Evolutionary conservation across 1,140 invertebrate species (phyloP).

Genomic region (Arctopsyche grandis): DNA sequence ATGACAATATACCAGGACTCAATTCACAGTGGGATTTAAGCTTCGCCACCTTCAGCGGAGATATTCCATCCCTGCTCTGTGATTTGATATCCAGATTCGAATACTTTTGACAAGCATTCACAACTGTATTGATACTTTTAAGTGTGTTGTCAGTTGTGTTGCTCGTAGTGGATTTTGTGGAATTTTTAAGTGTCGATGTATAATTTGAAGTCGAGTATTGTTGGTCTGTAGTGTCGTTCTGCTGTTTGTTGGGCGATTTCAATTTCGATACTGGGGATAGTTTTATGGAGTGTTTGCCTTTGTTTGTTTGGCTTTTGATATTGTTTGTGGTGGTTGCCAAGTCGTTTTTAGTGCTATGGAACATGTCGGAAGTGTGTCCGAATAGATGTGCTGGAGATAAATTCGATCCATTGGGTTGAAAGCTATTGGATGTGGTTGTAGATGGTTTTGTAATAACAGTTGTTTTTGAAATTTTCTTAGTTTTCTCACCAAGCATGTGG

Average conservation of each 20-base stretch:
- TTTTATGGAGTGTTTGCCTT: background rate
- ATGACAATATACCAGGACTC: constrained; percentile 26
- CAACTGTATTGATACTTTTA: background rate
- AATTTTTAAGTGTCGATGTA: background rate
- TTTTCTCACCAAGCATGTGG: constrained; percentile 46
- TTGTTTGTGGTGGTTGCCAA: constrained; percentile 22
- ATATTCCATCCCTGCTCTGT: background rate
- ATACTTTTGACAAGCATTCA: background rate
- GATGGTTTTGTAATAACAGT: background rate
- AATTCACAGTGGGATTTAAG: background rate
- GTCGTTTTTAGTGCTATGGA: constrained; percentile 51
- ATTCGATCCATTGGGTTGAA: no score
- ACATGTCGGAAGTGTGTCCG: constrained; percentile 41
- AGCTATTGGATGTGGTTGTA: no score
- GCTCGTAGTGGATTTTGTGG: background rate
- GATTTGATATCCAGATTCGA: constrained; percentile 10
- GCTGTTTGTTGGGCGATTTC: background rate
- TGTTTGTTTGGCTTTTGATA: background rate
- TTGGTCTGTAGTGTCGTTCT: background rate
- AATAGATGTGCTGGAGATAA: constrained; percentile 38
- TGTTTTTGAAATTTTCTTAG: constrained; percentile 39
- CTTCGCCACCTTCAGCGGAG: no score
- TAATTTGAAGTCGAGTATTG: background rate
- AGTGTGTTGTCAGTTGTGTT: background rate
- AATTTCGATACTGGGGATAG: background rate